A percentile compares a stretch with the other conserved stretches of the same genome.
Evolutionary conservation across 2,888 invertebrate species (phyloP).

Genomic region (Trisateles emortualis): DNA sequence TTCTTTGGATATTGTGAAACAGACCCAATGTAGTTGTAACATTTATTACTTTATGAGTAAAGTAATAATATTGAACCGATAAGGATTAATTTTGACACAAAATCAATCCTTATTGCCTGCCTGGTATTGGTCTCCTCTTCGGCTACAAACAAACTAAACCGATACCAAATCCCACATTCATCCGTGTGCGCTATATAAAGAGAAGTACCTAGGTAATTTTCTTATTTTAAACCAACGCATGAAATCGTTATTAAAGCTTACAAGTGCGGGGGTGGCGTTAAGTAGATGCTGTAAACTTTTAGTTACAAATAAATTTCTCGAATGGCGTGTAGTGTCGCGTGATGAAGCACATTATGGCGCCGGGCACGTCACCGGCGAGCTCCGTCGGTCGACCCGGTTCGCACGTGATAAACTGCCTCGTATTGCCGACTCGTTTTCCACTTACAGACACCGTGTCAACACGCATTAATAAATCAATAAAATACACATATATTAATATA

Average conservation of each 20-base stretch:
- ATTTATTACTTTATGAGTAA: too few species aligned
- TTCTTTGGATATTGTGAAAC: too few species aligned
- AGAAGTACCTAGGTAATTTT: too few species aligned
- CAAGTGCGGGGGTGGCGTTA: constrained; percentile 19
- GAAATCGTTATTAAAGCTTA: neutral
- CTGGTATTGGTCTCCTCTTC: too few species aligned
- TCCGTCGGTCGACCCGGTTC: constrained; percentile 66
- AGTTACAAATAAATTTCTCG: constrained; percentile 61
- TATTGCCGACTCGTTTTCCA: constrained; percentile 51
- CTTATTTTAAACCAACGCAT: neutral
- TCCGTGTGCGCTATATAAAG: too few species aligned
- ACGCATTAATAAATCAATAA: constrained; percentile 24
- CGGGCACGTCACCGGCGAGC: constrained; percentile 67
- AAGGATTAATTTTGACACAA: too few species aligned
- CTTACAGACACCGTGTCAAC: constrained; percentile 46
- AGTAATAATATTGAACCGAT: too few species aligned
- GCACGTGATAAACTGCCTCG: constrained; percentile 73
- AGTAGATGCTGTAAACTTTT: constrained; percentile 46
- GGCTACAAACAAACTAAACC: too few species aligned
- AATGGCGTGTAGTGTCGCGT: constrained; percentile 74
- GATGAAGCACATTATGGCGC: constrained; percentile 72
- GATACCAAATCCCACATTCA: too few species aligned
- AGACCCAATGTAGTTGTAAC: too few species aligned
- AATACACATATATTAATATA: constrained; percentile 7
- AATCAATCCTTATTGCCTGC: too few species aligned